These are phyloP conservation scores for Caenorhabditis uteleia DNA, from an alignment of 2,888 invertebrate species.

Conservation along the genomic window DNA sequence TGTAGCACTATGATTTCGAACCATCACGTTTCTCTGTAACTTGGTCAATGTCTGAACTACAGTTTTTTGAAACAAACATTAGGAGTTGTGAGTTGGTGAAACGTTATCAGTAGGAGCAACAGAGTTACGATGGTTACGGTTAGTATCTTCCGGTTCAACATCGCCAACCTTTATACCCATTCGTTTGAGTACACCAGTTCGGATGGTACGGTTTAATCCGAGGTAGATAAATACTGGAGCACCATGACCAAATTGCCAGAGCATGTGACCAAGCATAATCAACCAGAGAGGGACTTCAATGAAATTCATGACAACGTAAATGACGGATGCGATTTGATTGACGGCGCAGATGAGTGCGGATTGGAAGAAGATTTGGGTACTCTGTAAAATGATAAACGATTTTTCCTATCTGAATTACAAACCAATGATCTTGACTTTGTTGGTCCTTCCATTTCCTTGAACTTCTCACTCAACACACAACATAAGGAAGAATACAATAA, in stretches of 20 bases:
- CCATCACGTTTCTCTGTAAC: too few species aligned
- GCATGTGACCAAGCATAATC: conserved; percentile 26
- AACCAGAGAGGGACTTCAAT: conserved; percentile 21
- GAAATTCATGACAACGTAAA: conserved; percentile 40
- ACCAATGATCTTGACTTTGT: too few species aligned
- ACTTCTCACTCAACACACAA: conserved; percentile 11
- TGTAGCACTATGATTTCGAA: too few species aligned
- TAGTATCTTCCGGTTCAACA: too few species aligned
- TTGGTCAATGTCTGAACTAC: too few species aligned
- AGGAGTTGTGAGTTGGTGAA: too few species aligned
- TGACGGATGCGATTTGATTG: conserved; percentile 28
- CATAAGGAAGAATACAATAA: conserved; percentile 22
- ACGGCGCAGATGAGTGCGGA: conserved; percentile 28
- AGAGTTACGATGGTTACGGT: too few species aligned
- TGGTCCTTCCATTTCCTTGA: conserved; percentile 2
- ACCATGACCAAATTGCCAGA: conserved; percentile 32
- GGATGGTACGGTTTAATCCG: conserved; percentile 12
- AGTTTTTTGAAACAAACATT: too few species aligned
- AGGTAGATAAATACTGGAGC: conserved; percentile 33
- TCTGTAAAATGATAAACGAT: too few species aligned
- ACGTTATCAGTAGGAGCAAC: too few species aligned
- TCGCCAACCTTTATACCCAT: too few species aligned
- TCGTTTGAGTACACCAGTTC: conserved; percentile 15
- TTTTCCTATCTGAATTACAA: too few species aligned
- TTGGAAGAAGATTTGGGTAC: conserved; percentile 35